Evolutionary conservation across 2,113 vertebrate genomes (phyloP).

Genomic region (Xenopus laevis): DNA sequence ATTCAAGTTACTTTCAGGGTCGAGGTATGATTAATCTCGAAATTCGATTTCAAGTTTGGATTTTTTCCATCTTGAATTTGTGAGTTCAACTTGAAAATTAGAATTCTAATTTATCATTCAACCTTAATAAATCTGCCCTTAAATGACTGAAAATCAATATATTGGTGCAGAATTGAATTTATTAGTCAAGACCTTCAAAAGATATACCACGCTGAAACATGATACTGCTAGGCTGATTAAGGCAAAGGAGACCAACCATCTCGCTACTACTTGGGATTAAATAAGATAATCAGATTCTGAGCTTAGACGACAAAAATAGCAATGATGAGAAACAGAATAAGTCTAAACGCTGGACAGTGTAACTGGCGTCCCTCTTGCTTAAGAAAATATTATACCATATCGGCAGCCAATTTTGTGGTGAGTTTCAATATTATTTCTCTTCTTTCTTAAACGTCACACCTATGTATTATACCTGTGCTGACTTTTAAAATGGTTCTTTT

Average conservation of each 20-base stretch:
- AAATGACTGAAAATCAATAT: no score
- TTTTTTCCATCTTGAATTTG: no score
- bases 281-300: slow-evolving; percentile 78
- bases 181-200: not conserved
- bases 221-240: slow-evolving; percentile 58
- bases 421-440: slow-evolving; percentile 8
- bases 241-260: slow-evolving; percentile 52
- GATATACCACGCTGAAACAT: slow-evolving; percentile 20
- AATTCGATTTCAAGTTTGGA: no score
- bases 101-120: no score
- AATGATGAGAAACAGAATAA: slow-evolving; percentile 71
- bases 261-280: slow-evolving; percentile 73
- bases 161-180: no score
- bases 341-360: slow-evolving; percentile 48
- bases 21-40: no score
- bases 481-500: no score
- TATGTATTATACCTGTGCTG: no score
- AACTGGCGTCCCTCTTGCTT: slow-evolving; percentile 48
- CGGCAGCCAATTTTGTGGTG: slow-evolving; percentile 35
- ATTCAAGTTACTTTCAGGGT: no score
- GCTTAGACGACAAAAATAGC: slow-evolving; percentile 81
- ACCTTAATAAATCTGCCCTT: no score
- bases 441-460: no score
- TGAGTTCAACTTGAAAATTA: no score
- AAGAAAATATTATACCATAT: slow-evolving; percentile 47